These are phyloP conservation scores for Phoenicopterus ruber DNA, from an alignment of 2,113 vertebrate species.

Conservation along the genomic window DNA sequence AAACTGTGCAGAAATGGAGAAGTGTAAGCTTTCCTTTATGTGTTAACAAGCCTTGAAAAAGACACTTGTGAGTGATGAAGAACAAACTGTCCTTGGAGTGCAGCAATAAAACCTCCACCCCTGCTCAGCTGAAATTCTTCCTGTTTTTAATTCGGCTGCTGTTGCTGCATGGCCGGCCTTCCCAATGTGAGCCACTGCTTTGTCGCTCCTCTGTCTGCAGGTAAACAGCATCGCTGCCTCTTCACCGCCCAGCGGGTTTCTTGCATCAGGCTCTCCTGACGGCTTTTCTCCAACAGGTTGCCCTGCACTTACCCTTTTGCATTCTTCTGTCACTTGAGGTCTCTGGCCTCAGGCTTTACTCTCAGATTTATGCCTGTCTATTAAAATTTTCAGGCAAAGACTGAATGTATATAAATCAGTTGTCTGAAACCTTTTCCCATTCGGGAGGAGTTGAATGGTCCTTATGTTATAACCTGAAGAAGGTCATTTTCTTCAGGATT, in stretches of 20 bases:
- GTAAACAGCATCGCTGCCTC: background rate
- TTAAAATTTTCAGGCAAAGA: background rate
- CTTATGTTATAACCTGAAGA: background rate
- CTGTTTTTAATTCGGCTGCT: background rate
- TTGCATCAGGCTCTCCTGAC: background rate
- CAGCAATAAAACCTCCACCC: background rate
- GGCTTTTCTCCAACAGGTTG: background rate
- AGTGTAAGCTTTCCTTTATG: background rate
- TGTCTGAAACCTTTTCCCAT: background rate
- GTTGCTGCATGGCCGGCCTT: background rate
- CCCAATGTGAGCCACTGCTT: rapidly evolving
- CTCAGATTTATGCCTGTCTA: background rate
- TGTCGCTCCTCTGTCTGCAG: background rate
- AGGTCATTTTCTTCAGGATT: background rate
- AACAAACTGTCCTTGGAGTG: background rate
- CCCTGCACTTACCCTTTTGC: background rate
- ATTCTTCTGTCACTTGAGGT: background rate
- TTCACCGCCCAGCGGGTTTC: background rate
- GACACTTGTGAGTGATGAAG: background rate
- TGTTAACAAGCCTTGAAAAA: background rate
- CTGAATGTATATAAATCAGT: background rate
- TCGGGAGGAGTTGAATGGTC: background rate
- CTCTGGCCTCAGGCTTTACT: background rate
- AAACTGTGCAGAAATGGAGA: background rate
- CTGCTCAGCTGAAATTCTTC: background rate